These are phyloP conservation scores for Argentina silus DNA, from an alignment of 2,797 vertebrate species.

Conservation along the genomic window DNA sequence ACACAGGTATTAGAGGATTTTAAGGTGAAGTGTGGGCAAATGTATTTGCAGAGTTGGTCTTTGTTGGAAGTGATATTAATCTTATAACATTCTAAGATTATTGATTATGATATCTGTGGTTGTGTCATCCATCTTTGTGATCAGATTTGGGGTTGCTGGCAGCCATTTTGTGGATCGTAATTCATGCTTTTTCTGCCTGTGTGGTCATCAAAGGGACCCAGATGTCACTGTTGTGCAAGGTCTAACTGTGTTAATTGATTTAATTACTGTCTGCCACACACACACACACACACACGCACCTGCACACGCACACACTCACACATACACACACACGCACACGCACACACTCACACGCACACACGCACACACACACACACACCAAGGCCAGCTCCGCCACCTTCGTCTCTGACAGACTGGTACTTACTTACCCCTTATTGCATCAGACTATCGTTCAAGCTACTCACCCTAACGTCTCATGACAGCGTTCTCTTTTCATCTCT, in stretches of 20 bases:
- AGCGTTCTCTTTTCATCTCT: too few species aligned
- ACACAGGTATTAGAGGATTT: too few species aligned
- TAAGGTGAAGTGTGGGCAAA: too few species aligned
- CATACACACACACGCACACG: slow-evolving; percentile 9
- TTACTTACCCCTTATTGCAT: too few species aligned
- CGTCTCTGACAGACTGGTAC: too few species aligned
- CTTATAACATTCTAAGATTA: not conserved
- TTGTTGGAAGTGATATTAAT: not conserved
- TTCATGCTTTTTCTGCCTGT: not conserved
- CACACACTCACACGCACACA: slow-evolving; percentile 1
- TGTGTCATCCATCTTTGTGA: too few species aligned
- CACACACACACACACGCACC: slow-evolving; percentile 10
- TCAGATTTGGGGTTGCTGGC: not conserved
- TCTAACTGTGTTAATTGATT: not conserved
- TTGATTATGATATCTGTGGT: too few species aligned
- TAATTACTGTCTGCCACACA: not conserved
- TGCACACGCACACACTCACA: not conserved
- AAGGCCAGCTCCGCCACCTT: too few species aligned
- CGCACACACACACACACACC: slow-evolving; percentile 18
- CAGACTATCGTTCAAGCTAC: too few species aligned
- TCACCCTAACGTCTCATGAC: too few species aligned
- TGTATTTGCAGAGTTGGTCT: too few species aligned
- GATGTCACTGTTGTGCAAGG: not conserved
- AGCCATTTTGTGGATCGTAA: not conserved
- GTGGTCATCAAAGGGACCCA: not conserved